Conservation (phyloP, 2,797 vertebrate genomes). For the Melanotaenia maccullochi region DNA sequence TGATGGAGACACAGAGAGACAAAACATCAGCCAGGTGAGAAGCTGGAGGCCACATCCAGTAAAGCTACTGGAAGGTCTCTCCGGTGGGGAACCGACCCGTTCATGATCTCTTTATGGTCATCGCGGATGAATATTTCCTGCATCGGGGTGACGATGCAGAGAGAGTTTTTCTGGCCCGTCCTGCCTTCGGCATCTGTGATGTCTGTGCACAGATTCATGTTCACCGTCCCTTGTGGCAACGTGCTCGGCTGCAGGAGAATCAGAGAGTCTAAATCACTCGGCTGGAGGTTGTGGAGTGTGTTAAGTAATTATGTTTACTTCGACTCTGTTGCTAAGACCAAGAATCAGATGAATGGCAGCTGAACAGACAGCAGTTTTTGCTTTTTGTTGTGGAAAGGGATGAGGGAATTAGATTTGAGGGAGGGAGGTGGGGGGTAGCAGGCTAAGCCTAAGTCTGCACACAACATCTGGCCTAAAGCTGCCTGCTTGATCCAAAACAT, state of each 20-base stretch:
- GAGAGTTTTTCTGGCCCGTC: slow-evolving; percentile 78
- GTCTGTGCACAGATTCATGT: slow-evolving; percentile 74
- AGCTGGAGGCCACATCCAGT: no score
- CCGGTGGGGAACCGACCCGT: slow-evolving; percentile 63
- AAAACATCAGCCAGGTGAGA: background rate
- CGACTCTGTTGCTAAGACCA: background rate
- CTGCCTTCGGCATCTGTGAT: slow-evolving; percentile 72
- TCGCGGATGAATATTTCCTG: slow-evolving; percentile 80
- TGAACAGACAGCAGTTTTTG: slow-evolving; percentile 33
- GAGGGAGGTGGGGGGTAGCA: slow-evolving; percentile 40
- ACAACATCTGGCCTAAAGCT: slow-evolving; percentile 76
- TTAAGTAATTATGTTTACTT: background rate
- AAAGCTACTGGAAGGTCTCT: background rate
- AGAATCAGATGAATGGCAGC: background rate
- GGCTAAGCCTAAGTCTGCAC: slow-evolving; percentile 62
- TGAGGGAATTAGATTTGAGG: slow-evolving; percentile 42
- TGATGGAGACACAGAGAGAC: slow-evolving; percentile 35
- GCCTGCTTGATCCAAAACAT: slow-evolving; percentile 36
- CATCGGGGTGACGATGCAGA: slow-evolving; percentile 70
- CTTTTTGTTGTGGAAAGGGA: slow-evolving; percentile 31
- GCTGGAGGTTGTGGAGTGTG: background rate
- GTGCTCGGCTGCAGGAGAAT: slow-evolving; percentile 72
- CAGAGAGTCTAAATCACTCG: background rate
- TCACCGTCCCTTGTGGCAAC: slow-evolving; percentile 79
- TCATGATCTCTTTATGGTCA: slow-evolving; percentile 79